A percentile compares a stretch with the other conserved stretches of the same genome.
Conservation (phyloP, 2,888 invertebrate genomes). For the Eupithecia abbreviata region DNA sequence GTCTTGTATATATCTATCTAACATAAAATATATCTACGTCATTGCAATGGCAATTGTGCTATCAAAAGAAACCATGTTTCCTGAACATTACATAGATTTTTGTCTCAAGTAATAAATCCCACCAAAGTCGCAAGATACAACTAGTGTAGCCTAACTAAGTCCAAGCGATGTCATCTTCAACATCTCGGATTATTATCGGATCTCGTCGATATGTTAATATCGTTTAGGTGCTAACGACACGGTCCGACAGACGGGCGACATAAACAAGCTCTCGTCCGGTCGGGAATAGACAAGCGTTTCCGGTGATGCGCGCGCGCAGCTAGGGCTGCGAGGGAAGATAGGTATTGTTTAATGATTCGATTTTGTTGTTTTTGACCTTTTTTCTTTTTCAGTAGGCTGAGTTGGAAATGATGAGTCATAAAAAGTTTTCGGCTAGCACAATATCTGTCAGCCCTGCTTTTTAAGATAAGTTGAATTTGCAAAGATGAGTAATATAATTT, state of each 20-base stretch:
- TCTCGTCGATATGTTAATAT: slow-evolving; percentile 39
- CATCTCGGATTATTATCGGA: slow-evolving; percentile 1
- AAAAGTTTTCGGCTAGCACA: too few species aligned
- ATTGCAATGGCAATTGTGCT: not conserved
- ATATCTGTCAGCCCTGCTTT: too few species aligned
- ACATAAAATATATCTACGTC: not conserved
- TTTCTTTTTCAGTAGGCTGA: too few species aligned
- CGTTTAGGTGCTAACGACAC: slow-evolving; percentile 74
- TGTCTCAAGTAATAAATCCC: not conserved
- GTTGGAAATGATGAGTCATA: too few species aligned
- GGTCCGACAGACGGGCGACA: slow-evolving; percentile 69
- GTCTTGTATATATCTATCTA: not conserved
- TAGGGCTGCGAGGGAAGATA: slow-evolving; percentile 34
- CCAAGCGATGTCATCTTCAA: not conserved
- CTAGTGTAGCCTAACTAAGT: not conserved
- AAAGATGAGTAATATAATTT: too few species aligned
- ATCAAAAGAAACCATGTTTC: not conserved
- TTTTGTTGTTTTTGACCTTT: not conserved
- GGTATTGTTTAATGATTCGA: not conserved
- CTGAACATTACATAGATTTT: not conserved
- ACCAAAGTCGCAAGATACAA: not conserved
- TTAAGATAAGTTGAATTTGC: too few species aligned
- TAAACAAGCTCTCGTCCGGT: slow-evolving; percentile 78
- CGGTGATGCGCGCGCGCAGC: slow-evolving; percentile 57
- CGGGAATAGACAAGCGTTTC: slow-evolving; percentile 79